Percentiles rank a stretch among this genome's conserved stretches.
Evolutionary conservation across 1,140 invertebrate species (phyloP).

Genomic region (Drosophila tani): DNA sequence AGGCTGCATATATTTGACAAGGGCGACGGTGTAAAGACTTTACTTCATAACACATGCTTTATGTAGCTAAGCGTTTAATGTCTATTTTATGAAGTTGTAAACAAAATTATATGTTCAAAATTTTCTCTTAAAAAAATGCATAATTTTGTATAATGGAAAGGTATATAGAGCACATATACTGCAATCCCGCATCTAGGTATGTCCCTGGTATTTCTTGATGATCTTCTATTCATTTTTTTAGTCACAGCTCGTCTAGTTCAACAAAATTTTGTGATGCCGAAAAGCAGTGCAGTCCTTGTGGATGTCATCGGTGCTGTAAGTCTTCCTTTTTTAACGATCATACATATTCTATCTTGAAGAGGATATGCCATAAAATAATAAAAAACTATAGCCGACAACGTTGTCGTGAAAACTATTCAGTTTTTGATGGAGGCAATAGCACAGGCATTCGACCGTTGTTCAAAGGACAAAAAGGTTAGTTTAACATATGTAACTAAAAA

Average conservation of each 20-base stretch:
- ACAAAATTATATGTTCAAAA: constrained; percentile 31
- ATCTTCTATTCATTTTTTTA: background rate
- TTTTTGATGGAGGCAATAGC: constrained; percentile 69
- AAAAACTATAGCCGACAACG: constrained; percentile 53
- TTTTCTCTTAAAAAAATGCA: constrained; percentile 48
- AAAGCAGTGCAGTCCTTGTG: constrained; percentile 48
- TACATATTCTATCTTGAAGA: constrained; percentile 60
- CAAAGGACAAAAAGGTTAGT: constrained; percentile 29
- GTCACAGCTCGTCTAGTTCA: constrained; percentile 55
- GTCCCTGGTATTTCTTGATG: background rate
- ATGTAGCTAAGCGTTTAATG: constrained; percentile 6
- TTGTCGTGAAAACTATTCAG: constrained; percentile 59
- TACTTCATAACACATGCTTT: background rate
- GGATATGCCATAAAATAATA: constrained; percentile 68
- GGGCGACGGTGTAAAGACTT: background rate
- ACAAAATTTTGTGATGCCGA: constrained; percentile 51
- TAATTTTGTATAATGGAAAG: constrained; percentile 52
- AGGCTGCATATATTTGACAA: background rate
- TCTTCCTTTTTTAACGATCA: constrained; percentile 40
- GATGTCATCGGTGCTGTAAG: constrained; percentile 34
- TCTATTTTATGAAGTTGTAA: background rate
- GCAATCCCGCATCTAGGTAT: constrained; percentile 55
- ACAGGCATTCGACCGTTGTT: constrained; percentile 13
- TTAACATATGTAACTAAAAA: background rate
- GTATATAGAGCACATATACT: constrained; percentile 46